Evolutionary conservation across 2,888 invertebrate genomes (phyloP).

Genomic region (Melikaiella ostensackeni): DNA sequence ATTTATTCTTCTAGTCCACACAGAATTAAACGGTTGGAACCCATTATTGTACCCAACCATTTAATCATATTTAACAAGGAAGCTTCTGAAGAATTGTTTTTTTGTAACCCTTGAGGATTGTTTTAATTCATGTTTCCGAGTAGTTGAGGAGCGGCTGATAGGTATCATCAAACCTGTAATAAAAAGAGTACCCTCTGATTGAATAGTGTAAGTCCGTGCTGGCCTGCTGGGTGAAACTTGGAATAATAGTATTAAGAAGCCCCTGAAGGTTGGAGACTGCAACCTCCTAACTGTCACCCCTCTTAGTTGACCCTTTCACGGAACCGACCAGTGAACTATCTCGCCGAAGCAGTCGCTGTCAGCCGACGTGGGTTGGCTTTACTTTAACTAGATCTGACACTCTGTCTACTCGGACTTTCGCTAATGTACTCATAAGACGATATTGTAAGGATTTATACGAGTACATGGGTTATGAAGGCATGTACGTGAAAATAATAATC

Average conservation of each 20-base stretch:
- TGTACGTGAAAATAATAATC: constrained; percentile 24
- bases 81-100: too few species aligned
- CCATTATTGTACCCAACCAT: too few species aligned
- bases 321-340: constrained; percentile 59
- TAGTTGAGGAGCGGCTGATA: neutral
- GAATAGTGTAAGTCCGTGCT: constrained; percentile 39
- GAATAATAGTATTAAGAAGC: constrained; percentile 76
- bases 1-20: neutral
- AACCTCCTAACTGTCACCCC: constrained; percentile 73
- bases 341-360: constrained; percentile 59
- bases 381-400: constrained; percentile 70
- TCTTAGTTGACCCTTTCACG: constrained; percentile 62
- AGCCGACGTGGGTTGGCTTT: constrained; percentile 61
- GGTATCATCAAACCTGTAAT: constrained; percentile 28
- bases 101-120: too few species aligned
- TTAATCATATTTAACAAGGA: too few species aligned
- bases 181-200: constrained; percentile 23
- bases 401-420: constrained; percentile 52
- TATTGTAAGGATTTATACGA: constrained; percentile 64
- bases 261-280: constrained; percentile 67
- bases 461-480: constrained; percentile 17
- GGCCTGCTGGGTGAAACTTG: constrained; percentile 64
- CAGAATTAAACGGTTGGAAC: too few species aligned
- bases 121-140: neutral
- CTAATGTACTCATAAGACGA: constrained; percentile 55